A percentile compares a stretch with the other conserved stretches of the same genome.
Evolutionary conservation across 2,113 vertebrate species (phyloP).

Genomic region (Notarius lentiginosus): DNA sequence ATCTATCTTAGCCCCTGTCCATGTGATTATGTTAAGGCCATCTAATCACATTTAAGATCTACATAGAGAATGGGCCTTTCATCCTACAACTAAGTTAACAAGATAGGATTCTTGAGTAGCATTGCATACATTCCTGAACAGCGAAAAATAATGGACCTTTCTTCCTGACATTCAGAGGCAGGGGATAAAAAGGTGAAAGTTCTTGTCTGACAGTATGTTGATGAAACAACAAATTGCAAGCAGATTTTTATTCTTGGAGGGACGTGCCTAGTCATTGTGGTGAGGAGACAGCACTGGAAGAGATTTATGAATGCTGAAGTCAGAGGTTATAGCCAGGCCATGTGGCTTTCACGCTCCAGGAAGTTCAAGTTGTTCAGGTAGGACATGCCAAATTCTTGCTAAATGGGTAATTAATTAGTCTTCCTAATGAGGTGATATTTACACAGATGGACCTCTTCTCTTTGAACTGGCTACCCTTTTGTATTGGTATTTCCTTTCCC

Average conservation of each 20-base stretch:
- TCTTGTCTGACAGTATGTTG: conserved; percentile 48
- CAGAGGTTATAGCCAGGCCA: conserved; percentile 18
- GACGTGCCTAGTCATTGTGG: conserved; percentile 32
- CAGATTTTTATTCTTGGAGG: conserved; percentile 47
- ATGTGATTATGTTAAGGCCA: conserved; percentile 67
- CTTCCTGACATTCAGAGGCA: conserved; percentile 57
- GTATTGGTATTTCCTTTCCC: conserved; percentile 59
- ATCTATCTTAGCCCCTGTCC: conserved; percentile 61
- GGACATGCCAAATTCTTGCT: conserved; percentile 48
- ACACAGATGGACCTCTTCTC: conserved; percentile 65
- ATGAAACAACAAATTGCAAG: conserved; percentile 58
- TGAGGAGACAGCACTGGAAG: conserved; percentile 32
- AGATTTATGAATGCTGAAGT: conserved; percentile 46
- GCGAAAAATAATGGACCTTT: conserved; percentile 57
- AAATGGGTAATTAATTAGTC: conserved; percentile 64
- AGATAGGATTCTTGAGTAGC: conserved; percentile 69
- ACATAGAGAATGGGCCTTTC: conserved; percentile 70
- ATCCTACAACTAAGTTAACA: conserved; percentile 79
- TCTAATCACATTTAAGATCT: conserved; percentile 75
- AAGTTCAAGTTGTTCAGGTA: conserved; percentile 35
- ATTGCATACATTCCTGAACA: conserved; percentile 78
- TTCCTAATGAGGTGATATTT: conserved; percentile 68
- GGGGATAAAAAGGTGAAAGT: conserved; percentile 48
- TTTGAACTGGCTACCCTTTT: conserved; percentile 61
- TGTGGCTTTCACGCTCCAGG: conserved; percentile 39